Evolutionary conservation across 2,113 vertebrate species (phyloP), one percentile per base, ranked within the genome.

Genomic region (Riparia riparia): DNA sequence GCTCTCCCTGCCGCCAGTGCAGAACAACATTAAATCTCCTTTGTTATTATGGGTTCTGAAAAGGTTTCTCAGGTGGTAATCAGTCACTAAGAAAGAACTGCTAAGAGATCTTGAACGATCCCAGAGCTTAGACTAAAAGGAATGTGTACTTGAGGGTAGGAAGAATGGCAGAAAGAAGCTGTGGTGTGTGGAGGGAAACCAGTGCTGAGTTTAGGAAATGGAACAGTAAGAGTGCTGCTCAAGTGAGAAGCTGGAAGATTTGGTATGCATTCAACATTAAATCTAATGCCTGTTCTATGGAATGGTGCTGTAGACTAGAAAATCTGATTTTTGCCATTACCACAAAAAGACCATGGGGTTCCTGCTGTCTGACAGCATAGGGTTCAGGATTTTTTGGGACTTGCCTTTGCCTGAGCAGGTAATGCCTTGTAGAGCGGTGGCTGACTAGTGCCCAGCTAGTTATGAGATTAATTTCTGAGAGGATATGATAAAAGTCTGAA

Each of bases 1-100:
- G 16, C 19, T 29, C 24, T 68, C 6, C n/a, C 12, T 0, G 2
- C 17, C 1, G 0, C 20, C 0, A 2, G 26, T 25, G 20, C 56
- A 70, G 42, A 57, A 9, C 28, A 76, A 12, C 1, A 2, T 9
- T 82, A 39, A 78, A 70, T 17, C 5, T 63, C 25, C 22, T 85
- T 92, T 42, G 66, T 29, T 49, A 14, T 41, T 41, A 29, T 0
- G 8, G 16, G 28, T 8, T 50, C 29, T 72, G 66, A 56, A 82
- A 58, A 76, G 17, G 5, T 45, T 54, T 89, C 4, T 56, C 34
- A 32, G 29, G 24, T 14, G 2, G 7, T 34, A 58, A 42, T 26
- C 25, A 54, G 18, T 14, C 54, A 53, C 14, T 51, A 44, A 56
- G 41, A 64, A 87, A 34, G 44, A 76, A n/a, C 9, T 71, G 4